These are phyloP conservation scores for Meliscaeva auricollis DNA, from an alignment of 2,888 invertebrate genomes.

Conservation along the genomic window DNA sequence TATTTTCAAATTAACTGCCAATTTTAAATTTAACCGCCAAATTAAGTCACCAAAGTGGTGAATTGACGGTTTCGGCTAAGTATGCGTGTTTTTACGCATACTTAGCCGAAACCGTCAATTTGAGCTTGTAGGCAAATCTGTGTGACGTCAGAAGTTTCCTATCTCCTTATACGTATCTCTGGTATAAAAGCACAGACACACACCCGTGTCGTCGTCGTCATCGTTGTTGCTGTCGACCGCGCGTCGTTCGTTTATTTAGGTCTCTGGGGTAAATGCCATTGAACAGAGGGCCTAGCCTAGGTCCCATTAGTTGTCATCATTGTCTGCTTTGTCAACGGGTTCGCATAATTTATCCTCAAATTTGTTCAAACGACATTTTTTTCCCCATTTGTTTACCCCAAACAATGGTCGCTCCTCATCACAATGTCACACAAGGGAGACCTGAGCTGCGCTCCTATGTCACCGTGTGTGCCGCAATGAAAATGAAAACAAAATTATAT, in stretches of 20 bases:
- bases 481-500: slow-evolving; percentile 63
- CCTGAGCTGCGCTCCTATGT: slow-evolving; percentile 3
- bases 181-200: background rate
- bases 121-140: no score
- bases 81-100: no score
- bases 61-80: no score
- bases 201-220: background rate
- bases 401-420: slow-evolving; percentile 48
- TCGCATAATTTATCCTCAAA: slow-evolving; percentile 68
- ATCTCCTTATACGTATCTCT: no score
- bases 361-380: slow-evolving; percentile 50
- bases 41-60: no score
- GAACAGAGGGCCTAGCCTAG: slow-evolving; percentile 46
- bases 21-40: no score
- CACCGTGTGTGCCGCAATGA: slow-evolving; percentile 22
- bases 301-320: slow-evolving; percentile 60
- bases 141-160: no score
- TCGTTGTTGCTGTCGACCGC: background rate
- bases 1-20: no score
- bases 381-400: slow-evolving; percentile 27
- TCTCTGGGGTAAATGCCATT: slow-evolving; percentile 57
- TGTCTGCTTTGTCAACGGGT: slow-evolving; percentile 62
- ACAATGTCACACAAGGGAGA: slow-evolving; percentile 7
- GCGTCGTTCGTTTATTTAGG: slow-evolving; percentile 32
- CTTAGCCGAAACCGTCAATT: no score